Percentiles rank a stretch among this genome's conserved stretches.
These are phyloP conservation scores for Zaprionus davidi DNA, from an alignment of 1,140 invertebrate species.

Conservation along the genomic window DNA sequence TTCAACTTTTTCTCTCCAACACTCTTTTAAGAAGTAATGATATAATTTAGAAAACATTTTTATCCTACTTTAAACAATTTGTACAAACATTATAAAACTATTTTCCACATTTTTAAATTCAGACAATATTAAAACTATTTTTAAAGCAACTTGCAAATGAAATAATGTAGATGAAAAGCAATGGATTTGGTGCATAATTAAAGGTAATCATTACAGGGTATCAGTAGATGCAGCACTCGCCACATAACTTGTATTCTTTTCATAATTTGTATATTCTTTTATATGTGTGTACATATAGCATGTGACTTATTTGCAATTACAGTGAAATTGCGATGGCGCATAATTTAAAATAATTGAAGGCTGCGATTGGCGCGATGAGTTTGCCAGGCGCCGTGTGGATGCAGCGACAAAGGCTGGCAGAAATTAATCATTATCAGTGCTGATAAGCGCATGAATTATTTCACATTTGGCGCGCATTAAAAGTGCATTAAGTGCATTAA, in stretches of 20 bases:
- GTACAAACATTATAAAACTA: too few relatives aligned
- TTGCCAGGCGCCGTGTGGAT: constrained; percentile 1
- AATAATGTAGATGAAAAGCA: not conserved
- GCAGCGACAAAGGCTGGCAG: constrained; percentile 45
- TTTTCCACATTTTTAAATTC: too few relatives aligned
- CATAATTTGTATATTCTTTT: not conserved
- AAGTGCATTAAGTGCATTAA: constrained; percentile 76
- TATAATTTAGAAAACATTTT: too few relatives aligned
- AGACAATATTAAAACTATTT: not conserved
- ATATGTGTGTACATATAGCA: not conserved
- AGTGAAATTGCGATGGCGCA: constrained; percentile 33
- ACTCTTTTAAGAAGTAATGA: too few relatives aligned
- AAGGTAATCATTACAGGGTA: not conserved
- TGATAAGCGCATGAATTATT: constrained; percentile 78
- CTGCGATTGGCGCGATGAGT: constrained; percentile 15
- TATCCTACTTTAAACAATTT: too few relatives aligned
- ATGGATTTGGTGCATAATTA: not conserved
- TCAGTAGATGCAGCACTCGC: not conserved
- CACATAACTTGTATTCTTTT: not conserved
- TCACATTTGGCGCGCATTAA: constrained; percentile 74
- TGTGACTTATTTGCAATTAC: constrained; percentile 49
- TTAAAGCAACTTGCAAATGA: not conserved
- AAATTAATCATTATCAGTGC: constrained; percentile 78
- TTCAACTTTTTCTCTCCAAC: too few relatives aligned
- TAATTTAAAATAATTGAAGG: constrained; percentile 57